Evolutionary conservation across 2,888 invertebrate species (phyloP), one percentile per base, ranked within the genome.

Genomic region (Drosophila recens): DNA sequence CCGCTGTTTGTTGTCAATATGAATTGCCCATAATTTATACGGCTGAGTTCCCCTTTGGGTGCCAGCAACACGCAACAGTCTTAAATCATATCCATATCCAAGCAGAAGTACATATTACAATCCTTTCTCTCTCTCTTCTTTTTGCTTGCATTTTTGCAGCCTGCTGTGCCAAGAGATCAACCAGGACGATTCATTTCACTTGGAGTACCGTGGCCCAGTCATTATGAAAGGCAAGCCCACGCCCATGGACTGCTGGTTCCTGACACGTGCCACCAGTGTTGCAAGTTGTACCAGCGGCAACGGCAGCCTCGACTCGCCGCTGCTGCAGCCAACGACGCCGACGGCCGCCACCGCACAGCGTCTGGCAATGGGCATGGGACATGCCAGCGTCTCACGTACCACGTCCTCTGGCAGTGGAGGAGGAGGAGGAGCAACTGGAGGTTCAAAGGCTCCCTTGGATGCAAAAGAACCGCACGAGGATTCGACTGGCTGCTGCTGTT

Each of bases 191-290:
- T 95, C 96, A 87, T 98, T 98, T 90, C 94, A 96, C 73, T 95
- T 98, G 89, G 96, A 96, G 27, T 97, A 96, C 90, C 95, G 98
- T 58, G 98, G 98, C 15, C 97, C 97, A 69, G 95, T 98, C 15
- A 94, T 95, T 30, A 98, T 98, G 98, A 98, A 98, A 93, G 98
- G 98, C 53, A 97, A 97, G 92, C 96, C 97, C 4, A 97, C 97
- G 72, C 97, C 98, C 2, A 98, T 98, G 98, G 96, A 97, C 91
- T 97, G 97, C 20, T 98, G 97, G 96, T 97, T 97, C 93, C 93
- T 98, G 59, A 95, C 95, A 67, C 90, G 92, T 70, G 91, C 90
- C 76, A 81, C 70, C 68, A 85, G 68, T 72, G 75, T 62, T 40
- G 71, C 76, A 61, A 75, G 72, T 27, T 27, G 27, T 48, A 72